These are phyloP conservation scores for Chondrosia reniformis DNA, from an alignment of 37 sponge, comb jelly and placozoan species.

Conservation along the genomic window DNA sequence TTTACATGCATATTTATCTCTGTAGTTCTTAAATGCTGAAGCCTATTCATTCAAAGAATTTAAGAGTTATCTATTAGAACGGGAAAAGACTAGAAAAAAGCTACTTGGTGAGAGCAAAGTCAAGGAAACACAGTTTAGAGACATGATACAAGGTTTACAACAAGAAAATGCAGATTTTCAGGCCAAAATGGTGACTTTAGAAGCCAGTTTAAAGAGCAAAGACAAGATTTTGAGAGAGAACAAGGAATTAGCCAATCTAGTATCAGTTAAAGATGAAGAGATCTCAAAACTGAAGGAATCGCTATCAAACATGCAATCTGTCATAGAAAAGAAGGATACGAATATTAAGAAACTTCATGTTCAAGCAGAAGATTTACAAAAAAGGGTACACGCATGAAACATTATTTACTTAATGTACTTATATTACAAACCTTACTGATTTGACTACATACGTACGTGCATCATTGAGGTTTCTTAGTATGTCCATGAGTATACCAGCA, in stretches of 20 bases:
- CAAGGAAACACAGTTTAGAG: conserved; percentile 53
- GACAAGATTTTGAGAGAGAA: conserved; percentile 26
- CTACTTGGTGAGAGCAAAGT: conserved; percentile 42
- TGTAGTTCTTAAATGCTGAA: conserved; percentile 42
- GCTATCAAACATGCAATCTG: no score
- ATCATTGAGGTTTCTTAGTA: neutral
- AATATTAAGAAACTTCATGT: no score
- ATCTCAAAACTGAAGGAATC: no score
- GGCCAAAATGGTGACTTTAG: conserved; percentile 10
- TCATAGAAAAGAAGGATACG: no score
- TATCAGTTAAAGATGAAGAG: neutral
- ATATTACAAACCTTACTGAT: no score
- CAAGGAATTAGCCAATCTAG: conserved; percentile 13
- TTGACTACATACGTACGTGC: neutral
- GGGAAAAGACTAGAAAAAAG: conserved; percentile 26
- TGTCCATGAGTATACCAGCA: no score
- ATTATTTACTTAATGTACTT: no score
- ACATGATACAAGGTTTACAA: conserved; percentile 30
- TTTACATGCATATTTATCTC: neutral
- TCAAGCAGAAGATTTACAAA: no score
- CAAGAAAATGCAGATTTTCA: conserved; percentile 39
- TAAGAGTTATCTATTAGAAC: conserved; percentile 36
- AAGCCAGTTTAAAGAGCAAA: neutral
- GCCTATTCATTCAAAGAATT: conserved; percentile 30
- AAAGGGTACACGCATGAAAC: no score